Evolutionary conservation across 2,113 vertebrate genomes (phyloP).

Genomic region (Phoxinus phoxinus): DNA sequence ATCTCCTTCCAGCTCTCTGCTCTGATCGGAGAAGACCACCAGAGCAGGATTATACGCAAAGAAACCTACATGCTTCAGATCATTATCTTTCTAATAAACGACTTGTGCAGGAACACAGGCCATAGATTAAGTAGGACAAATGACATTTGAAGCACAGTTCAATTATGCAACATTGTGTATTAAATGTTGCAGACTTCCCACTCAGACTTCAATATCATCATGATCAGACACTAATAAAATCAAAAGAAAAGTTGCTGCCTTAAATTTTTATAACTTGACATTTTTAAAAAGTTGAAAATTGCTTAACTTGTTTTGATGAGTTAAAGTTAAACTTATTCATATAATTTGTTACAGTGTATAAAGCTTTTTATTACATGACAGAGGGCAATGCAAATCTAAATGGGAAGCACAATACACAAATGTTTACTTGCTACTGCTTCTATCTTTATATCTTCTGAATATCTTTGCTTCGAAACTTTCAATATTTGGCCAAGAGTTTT

Average conservation of each 20-base stretch:
- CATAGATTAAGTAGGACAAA: neutral
- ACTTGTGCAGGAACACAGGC: neutral
- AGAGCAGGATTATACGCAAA: slow-evolving; percentile 12
- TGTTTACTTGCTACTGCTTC: neutral
- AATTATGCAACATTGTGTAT: slow-evolving; percentile 20
- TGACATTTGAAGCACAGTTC: slow-evolving; percentile 3
- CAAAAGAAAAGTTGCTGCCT: neutral
- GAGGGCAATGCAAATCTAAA: neutral
- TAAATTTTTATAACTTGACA: no score
- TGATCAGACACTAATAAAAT: slow-evolving; percentile 12
- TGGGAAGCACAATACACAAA: neutral
- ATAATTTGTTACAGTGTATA: no score
- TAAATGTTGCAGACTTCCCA: slow-evolving; percentile 18
- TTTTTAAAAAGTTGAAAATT: no score
- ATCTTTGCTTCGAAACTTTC: neutral
- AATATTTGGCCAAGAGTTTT: neutral
- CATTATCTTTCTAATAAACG: slow-evolving; percentile 21
- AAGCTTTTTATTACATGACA: neutral
- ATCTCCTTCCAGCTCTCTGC: neutral
- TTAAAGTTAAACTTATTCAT: no score
- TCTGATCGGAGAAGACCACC: slow-evolving; percentile 10
- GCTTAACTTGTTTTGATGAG: no score
- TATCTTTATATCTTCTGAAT: neutral
- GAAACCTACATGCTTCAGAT: slow-evolving; percentile 5
- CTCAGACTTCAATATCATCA: slow-evolving; percentile 6